phyloP scores from a whole-genome alignment of 2,888 invertebrate species.

The Pachliopta kotzebuea region DNA sequence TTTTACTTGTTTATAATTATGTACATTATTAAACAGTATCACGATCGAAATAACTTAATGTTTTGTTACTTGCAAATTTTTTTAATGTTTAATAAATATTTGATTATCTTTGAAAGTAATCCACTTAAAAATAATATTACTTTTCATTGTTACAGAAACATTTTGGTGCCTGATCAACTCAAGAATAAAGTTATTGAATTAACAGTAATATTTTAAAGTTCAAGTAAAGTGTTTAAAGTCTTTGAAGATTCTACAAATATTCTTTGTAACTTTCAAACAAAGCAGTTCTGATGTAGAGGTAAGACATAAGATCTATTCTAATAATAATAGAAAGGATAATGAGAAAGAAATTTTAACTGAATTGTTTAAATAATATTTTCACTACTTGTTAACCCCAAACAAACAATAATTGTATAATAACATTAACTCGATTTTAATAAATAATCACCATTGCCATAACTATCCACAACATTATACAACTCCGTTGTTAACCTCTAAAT shows the following conservation, averaged over 20 bases:
- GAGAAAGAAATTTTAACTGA: not conserved
- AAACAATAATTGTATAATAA: too few species aligned
- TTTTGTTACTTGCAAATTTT: too few species aligned
- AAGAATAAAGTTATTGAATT: conserved; percentile 32
- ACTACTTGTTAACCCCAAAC: too few species aligned
- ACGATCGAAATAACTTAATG: too few species aligned
- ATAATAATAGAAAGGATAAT: not conserved
- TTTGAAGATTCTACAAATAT: conserved; percentile 32
- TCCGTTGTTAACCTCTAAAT: too few species aligned
- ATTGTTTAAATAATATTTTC: not conserved
- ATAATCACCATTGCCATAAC: too few species aligned
- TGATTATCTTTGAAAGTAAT: not conserved
- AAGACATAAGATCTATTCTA: conserved; percentile 13
- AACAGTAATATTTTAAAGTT: conserved; percentile 31
- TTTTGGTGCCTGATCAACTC: conserved; percentile 16
- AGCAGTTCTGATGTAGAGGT: conserved; percentile 32
- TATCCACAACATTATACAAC: too few species aligned
- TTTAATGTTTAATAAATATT: too few species aligned
- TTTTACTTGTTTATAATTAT: too few species aligned
- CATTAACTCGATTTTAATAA: too few species aligned
- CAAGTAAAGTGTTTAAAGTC: conserved; percentile 37
- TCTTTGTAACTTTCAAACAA: conserved; percentile 28
- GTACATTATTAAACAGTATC: too few species aligned
- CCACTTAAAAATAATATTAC: conserved; percentile 12
- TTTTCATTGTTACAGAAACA: conserved; percentile 25